Conservation (phyloP, 1,140 invertebrate genomes). For the Eupeodes corollae region DNA sequence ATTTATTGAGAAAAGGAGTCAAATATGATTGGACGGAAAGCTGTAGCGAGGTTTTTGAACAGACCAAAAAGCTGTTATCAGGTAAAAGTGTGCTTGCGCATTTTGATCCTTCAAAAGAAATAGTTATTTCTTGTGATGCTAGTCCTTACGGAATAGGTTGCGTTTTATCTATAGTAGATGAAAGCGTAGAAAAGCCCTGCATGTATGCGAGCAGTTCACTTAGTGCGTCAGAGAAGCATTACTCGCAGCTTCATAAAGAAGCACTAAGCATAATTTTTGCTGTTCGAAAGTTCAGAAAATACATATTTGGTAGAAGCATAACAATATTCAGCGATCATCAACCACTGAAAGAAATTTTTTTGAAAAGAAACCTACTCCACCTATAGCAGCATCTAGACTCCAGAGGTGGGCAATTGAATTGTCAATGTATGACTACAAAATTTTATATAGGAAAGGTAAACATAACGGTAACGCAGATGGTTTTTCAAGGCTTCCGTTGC, state of each 20-base stretch:
- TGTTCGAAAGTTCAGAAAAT: constrained; percentile 33
- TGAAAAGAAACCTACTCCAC: constrained; percentile 11
- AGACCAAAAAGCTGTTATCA: constrained; percentile 10
- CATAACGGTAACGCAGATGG: too few species aligned
- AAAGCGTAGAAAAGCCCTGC: too few species aligned
- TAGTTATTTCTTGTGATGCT: too few species aligned
- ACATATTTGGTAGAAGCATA: constrained; percentile 22
- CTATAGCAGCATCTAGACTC: constrained; percentile 11
- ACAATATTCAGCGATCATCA: constrained; percentile 36
- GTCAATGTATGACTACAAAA: too few species aligned
- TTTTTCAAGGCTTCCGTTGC: too few species aligned
- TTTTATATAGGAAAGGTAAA: too few species aligned
- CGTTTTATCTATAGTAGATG: too few species aligned
- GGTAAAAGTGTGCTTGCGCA: constrained; percentile 4
- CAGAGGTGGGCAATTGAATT: too few species aligned
- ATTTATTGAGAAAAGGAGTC: constrained; percentile 8
- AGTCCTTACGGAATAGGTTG: too few species aligned
- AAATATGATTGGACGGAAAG: constrained; percentile 11
- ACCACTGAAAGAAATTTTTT: constrained; percentile 22
- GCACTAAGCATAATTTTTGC: too few species aligned
- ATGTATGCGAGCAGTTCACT: constrained; percentile 35
- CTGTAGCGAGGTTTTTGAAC: constrained; percentile 6
- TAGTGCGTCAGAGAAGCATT: constrained; percentile 31
- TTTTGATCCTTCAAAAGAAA: constrained; percentile 17
- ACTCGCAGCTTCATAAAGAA: constrained; percentile 40